Evolutionary conservation across 2,113 vertebrate species (phyloP), one percentile per base, ranked within the genome.

Genomic region (Cynocephalus volans): DNA sequence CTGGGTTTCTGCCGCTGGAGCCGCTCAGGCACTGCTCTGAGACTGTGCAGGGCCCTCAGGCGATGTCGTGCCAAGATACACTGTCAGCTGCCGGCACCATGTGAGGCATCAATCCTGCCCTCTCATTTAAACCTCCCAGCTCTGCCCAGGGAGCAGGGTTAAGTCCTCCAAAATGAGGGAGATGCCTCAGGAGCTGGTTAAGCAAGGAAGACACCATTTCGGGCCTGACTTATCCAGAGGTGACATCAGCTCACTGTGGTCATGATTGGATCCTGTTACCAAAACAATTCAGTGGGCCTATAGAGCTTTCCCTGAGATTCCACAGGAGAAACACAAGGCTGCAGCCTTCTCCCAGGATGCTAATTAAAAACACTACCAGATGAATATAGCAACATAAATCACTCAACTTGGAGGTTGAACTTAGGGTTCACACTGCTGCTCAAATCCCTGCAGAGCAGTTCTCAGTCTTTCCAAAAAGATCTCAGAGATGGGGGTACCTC

Each of bases 261-360:
- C 10, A 11, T 17, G 45, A 1, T n/a, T 48, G 28, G 50, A 79
- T 60, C 64, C 81, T 80, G 94, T 95, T 85, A 93, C 95, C 93
- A 96, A 97, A 97, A 89, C 93, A 92, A 91, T 52, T 19, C 12
- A 0, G 0, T 19, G 33, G 36, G 54, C 62, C 73, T 36, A 0
- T 1, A 23, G 95, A 82, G 94, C 76, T 73, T 96, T 95, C 84
- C 36, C 31, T 13, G 67, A 52, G 85, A 93, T 88, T 82, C 93
- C 97, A 88, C 67, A 36, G 69, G 90, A 81, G 94, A 65, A 31
- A 31, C 48, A 1, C 0, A 0, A 33, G 62, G 21, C 93, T 36
- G 41, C 50, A 36, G 97, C 31, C 82, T 96, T 94, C 94, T 95
- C 97, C 97, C 97, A 97, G 96, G 97, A 93, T 96, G 97, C 88